These are phyloP conservation scores for Apus apus DNA, from an alignment of 2,113 vertebrate species.

Conservation along the genomic window DNA sequence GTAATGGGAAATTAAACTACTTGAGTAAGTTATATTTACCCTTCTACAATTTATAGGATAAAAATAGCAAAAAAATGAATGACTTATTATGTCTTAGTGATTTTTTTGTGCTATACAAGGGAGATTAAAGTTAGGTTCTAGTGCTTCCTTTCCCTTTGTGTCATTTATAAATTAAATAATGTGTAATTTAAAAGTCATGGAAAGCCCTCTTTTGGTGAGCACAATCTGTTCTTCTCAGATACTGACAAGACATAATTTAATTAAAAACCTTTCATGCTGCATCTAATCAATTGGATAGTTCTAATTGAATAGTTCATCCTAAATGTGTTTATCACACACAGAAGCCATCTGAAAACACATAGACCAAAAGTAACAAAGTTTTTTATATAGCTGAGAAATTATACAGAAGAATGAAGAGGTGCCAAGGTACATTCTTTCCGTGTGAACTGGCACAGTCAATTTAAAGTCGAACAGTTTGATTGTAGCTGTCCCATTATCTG, in stretches of 20 bases:
- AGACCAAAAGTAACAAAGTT: neutral
- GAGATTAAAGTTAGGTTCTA: neutral
- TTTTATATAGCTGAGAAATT: neutral
- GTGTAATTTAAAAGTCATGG: neutral
- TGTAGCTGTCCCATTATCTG: neutral
- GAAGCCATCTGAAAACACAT: neutral
- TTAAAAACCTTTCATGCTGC: neutral
- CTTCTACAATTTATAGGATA: neutral
- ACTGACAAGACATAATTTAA: neutral
- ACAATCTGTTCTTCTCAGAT: neutral
- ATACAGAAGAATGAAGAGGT: neutral
- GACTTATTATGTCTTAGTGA: neutral
- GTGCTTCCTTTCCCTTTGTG: neutral
- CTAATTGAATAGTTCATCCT: neutral
- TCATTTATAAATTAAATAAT: neutral
- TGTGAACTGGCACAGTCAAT: neutral
- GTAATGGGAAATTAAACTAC: neutral
- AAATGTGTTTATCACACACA: rapidly evolving
- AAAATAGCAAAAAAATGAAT: neutral
- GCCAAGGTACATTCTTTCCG: neutral
- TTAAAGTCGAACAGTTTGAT: neutral
- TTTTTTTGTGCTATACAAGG: neutral
- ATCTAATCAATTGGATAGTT: neutral
- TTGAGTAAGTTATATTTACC: neutral
- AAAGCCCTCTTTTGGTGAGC: neutral